These are phyloP conservation scores for Unio pictorum DNA, from an alignment of 2,888 invertebrate species.

Conservation along the genomic window DNA sequence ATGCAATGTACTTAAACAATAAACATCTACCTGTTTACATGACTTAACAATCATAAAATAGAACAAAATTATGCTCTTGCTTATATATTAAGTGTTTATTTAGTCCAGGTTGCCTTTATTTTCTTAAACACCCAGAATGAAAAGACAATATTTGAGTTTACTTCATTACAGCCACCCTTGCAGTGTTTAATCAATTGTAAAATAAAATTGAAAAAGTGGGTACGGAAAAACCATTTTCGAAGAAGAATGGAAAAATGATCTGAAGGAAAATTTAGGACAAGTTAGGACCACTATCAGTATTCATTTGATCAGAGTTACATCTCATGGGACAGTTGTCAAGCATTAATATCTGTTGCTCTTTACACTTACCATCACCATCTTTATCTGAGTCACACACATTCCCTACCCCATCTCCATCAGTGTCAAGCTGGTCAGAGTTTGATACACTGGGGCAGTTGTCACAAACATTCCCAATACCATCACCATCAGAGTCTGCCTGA, in stretches of 20 bases:
- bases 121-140: no score
- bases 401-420: constrained; percentile 43
- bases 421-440: constrained; percentile 63
- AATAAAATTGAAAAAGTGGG: background rate
- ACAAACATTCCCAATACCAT: constrained; percentile 49
- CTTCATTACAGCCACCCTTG: no score
- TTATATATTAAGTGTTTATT: no score
- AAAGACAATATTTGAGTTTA: no score
- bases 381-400: constrained; percentile 48
- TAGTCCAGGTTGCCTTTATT: no score
- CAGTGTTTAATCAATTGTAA: no score
- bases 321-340: no score
- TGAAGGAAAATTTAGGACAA: no score
- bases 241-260: no score
- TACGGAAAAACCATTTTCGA: background rate
- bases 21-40: background rate
- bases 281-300: background rate
- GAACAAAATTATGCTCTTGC: no score
- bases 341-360: background rate
- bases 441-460: constrained; percentile 42
- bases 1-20: background rate
- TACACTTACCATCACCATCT: constrained; percentile 27
- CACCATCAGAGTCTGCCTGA: constrained; percentile 61
- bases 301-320: background rate
- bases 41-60: constrained; percentile 63